Conservation (phyloP, 92 coral and sea anemone genomes). For the Zoanthus sociatus region DNA sequence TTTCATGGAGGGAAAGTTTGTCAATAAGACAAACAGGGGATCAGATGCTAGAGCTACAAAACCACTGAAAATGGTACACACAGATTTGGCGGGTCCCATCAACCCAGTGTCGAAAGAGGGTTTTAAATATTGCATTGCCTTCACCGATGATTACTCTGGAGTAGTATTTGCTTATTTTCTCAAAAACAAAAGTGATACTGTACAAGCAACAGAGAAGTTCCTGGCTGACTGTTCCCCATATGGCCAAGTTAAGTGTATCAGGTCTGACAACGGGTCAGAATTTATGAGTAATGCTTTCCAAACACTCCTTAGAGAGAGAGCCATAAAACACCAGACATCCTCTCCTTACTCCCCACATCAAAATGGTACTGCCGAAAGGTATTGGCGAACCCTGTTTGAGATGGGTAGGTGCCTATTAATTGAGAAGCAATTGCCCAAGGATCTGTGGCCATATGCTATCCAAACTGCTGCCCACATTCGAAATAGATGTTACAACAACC, state of each 20-base stretch:
- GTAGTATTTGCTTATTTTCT: conserved; percentile 35
- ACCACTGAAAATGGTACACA: conserved; percentile 47
- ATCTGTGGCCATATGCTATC: conserved; percentile 48
- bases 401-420: conserved; percentile 66
- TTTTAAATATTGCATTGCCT: conserved; percentile 30
- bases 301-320: conserved; percentile 25
- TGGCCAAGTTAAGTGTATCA: conserved; percentile 47
- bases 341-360: conserved; percentile 65
- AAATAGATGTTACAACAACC: conserved; percentile 27
- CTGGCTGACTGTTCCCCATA: conserved; percentile 44
- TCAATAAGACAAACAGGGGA: conserved; percentile 29
- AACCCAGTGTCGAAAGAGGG: conserved; percentile 33
- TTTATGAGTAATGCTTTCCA: conserved; percentile 41
- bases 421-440: conserved; percentile 15
- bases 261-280: conserved; percentile 51
- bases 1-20: conserved; percentile 38
- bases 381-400: conserved; percentile 61
- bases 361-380: conserved; percentile 67
- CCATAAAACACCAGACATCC: conserved; percentile 54
- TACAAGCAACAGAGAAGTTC: conserved; percentile 34
- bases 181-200: conserved; percentile 25
- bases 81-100: conserved; percentile 52
- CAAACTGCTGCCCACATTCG: conserved; percentile 18
- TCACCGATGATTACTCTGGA: conserved; percentile 60
- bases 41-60: conserved; percentile 44